phyloP scores from a whole-genome alignment of 1,140 invertebrate genomes.

The Scaptomyza pallida region DNA sequence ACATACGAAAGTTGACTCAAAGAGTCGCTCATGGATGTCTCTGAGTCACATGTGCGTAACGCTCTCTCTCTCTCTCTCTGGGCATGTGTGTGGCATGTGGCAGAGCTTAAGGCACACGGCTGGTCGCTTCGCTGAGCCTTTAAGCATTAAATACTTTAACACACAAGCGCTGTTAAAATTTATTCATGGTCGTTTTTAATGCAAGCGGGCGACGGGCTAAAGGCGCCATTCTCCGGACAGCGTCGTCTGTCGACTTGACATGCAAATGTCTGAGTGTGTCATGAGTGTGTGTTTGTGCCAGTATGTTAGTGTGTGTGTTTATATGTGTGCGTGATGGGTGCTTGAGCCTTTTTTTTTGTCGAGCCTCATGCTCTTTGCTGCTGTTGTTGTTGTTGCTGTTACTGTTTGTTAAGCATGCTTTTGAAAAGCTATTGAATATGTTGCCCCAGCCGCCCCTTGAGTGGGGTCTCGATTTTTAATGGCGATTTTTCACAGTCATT shows the following conservation, averaged over 20 bases:
- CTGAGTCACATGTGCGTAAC: slow-evolving; percentile 58
- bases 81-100: slow-evolving; percentile 58
- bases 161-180: slow-evolving; percentile 80
- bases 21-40: slow-evolving; percentile 30
- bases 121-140: slow-evolving; percentile 71
- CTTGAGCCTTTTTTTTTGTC: slow-evolving; percentile 47
- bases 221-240: slow-evolving; percentile 1
- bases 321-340: slow-evolving; percentile 49
- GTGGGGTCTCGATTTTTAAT: slow-evolving; percentile 48
- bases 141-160: slow-evolving; percentile 82
- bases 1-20: slow-evolving; percentile 36
- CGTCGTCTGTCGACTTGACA: slow-evolving; percentile 61
- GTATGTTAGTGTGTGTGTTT: slow-evolving; percentile 33
- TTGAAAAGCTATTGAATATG: slow-evolving; percentile 80
- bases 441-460: slow-evolving; percentile 39
- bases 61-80: slow-evolving; percentile 35
- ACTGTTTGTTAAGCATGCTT: slow-evolving; percentile 71
- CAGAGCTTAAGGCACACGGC: slow-evolving; percentile 75
- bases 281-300: slow-evolving; percentile 33
- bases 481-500: slow-evolving; percentile 77
- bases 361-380: slow-evolving; percentile 43
- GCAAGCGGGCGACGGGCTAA: slow-evolving; percentile 32
- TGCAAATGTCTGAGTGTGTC: slow-evolving; percentile 69
- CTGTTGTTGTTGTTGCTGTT: slow-evolving; percentile 52
- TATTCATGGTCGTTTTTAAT: slow-evolving; percentile 80